These are phyloP conservation scores for Malthinus seriepunctatus DNA, from an alignment of 2,888 invertebrate genomes.

Conservation along the genomic window DNA sequence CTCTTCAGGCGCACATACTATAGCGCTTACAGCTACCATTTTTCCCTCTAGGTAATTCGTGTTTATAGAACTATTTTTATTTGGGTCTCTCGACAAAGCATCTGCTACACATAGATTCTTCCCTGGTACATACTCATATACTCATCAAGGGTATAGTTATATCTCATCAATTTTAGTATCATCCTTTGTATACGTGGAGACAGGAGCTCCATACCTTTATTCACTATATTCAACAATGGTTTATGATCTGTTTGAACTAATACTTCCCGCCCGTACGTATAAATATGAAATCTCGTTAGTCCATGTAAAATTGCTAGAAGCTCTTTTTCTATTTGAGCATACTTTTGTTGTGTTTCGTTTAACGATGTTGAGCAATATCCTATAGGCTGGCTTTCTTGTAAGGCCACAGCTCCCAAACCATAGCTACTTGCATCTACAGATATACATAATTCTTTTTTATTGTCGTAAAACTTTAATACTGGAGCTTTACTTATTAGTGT, in stretches of 20 bases:
- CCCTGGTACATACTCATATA: not conserved
- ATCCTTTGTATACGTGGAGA: not conserved
- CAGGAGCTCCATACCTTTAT: not conserved
- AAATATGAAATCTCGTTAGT: not conserved
- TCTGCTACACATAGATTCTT: not conserved
- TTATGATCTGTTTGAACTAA: not conserved
- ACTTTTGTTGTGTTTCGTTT: slow-evolving; percentile 15
- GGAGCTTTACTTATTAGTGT: slow-evolving; percentile 1
- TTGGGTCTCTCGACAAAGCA: not conserved
- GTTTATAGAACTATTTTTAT: not conserved
- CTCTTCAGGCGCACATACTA: not conserved
- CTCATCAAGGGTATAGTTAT: not conserved
- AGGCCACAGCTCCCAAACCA: slow-evolving; percentile 16
- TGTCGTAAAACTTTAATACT: slow-evolving; percentile 19
- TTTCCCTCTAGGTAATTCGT: not conserved
- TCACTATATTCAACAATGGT: not conserved
- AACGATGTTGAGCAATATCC: slow-evolving; percentile 15
- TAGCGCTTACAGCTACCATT: not conserved
- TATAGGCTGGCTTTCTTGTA: slow-evolving; percentile 19
- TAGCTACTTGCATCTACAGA: slow-evolving; percentile 22
- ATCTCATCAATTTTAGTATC: not conserved
- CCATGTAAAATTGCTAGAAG: not conserved
- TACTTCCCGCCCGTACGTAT: not conserved
- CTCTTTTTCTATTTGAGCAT: slow-evolving; percentile 15
- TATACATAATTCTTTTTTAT: slow-evolving; percentile 6